These are phyloP conservation scores for Oryzias javanicus DNA, from an alignment of 2,113 vertebrate genomes.

Conservation along the genomic window DNA sequence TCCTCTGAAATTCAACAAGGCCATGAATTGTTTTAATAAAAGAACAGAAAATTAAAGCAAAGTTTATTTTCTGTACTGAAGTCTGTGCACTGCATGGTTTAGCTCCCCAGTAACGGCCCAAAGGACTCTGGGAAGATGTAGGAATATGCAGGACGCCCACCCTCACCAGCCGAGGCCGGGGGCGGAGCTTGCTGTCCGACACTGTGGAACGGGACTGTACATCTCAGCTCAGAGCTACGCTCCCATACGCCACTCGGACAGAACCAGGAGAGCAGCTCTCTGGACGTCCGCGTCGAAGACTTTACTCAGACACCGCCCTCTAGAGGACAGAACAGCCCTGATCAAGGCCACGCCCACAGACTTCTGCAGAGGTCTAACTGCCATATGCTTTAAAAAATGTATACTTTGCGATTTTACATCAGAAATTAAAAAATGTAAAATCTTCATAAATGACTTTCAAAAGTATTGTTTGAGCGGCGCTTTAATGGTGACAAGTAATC, in stretches of 20 bases:
- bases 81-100: slow-evolving; percentile 71
- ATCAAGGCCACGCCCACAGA: too few species aligned
- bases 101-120: slow-evolving; percentile 53
- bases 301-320: too few species aligned
- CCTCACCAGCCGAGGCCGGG: slow-evolving; percentile 55
- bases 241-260: slow-evolving; percentile 72
- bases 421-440: too few species aligned
- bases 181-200: slow-evolving; percentile 66
- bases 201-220: slow-evolving; percentile 70
- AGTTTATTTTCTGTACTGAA: too few species aligned
- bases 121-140: slow-evolving; percentile 64
- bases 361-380: too few species aligned
- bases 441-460: too few species aligned
- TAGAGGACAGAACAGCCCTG: too few species aligned
- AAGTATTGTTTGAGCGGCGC: too few species aligned
- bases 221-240: slow-evolving; percentile 65
- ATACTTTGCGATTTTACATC: too few species aligned
- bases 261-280: slow-evolving; percentile 64
- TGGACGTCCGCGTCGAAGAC: slow-evolving; percentile 61
- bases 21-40: background rate
- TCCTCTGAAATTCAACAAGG: slow-evolving; percentile 78
- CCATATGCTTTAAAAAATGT: too few species aligned
- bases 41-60: too few species aligned
- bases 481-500: too few species aligned
- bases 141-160: slow-evolving; percentile 69